Base-by-base conservation (phyloP, 2,797 vertebrate genomes). In the Xyrichtys novacula region DNA sequence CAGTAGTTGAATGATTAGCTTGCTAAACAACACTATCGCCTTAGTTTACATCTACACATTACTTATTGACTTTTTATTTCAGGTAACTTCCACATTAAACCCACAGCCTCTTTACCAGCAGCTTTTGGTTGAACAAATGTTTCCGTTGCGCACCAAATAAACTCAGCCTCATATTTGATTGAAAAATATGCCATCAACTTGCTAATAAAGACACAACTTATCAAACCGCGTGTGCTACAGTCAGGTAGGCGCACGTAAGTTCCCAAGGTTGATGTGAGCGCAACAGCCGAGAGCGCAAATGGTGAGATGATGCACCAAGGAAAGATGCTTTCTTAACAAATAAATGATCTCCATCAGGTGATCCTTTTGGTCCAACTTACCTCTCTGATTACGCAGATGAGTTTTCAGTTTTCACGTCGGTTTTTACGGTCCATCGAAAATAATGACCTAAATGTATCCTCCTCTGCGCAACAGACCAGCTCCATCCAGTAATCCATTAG, bases 401-500 rank as follows among this genome's bases (percentile, higher is more conserved):
- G 12, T 48, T n/a, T 22, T 71, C 48, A 69, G n/a, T 32, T 70
- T 62, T n/a, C 40, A 60, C 49, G 39, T 53, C 50, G 39, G 38
- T 52, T 65, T 59, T 53, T 69, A 48, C 57, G 57, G 14, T 85
- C 80, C 82, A 80, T 78, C 10, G 16, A 44, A 28, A 34, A 50
- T 42, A 15, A 48, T 22, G 47, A 71, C 44, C 16, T 2, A 50
- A 81, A 68, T 74, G 71, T 8, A 58, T 36, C 58, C 32, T 75
- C 58, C 47, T 48, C 22, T 58, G 83, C 70, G 71, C 77, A 74
- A 85, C 43, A 73, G 47, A 34, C 7, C 50, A 28, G 52, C 6
- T 83, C 70, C 68, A 82, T 80, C 71, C 66, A 76, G 49, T 32
- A 70, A 73, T 64, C 59, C 84, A 76, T 56, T 63, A 62, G 54